A percentile compares a stretch with the other conserved stretches of the same genome.
phyloP scores from a whole-genome alignment of 2,797 vertebrate species.

The Salarias fasciatus region DNA sequence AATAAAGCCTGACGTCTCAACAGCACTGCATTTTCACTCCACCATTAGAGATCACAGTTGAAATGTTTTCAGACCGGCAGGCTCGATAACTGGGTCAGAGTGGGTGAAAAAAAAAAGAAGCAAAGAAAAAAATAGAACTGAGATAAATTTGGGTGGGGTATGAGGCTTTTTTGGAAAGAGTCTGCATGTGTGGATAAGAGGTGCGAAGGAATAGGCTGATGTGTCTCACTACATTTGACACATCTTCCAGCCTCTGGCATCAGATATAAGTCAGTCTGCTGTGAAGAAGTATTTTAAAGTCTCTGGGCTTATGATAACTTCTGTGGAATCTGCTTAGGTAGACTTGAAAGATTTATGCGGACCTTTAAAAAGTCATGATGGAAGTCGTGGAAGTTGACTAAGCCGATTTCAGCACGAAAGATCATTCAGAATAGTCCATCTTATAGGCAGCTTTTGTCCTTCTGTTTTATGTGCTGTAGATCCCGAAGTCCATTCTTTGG shows the following conservation, averaged over 20 bases:
- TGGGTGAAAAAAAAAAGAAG: slow-evolving; percentile 5
- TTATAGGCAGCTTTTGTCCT: slow-evolving; percentile 22
- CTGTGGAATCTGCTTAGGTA: slow-evolving; percentile 72
- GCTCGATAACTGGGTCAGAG: slow-evolving; percentile 30
- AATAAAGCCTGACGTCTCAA: slow-evolving; percentile 14
- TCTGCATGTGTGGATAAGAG: slow-evolving; percentile 67
- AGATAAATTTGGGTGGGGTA: slow-evolving; percentile 55
- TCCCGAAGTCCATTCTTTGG: background rate
- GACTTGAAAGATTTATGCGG: slow-evolving; percentile 68
- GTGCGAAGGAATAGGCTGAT: slow-evolving; percentile 50
- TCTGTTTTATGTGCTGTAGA: slow-evolving; percentile 26
- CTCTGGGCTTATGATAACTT: slow-evolving; percentile 66
- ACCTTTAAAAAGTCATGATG: slow-evolving; percentile 65
- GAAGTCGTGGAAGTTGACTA: slow-evolving; percentile 52
- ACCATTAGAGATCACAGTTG: slow-evolving; percentile 4
- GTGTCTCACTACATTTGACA: slow-evolving; percentile 67
- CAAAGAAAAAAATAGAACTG: slow-evolving; percentile 24
- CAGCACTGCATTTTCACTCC: slow-evolving; percentile 5
- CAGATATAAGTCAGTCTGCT: slow-evolving; percentile 76
- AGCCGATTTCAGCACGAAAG: slow-evolving; percentile 33
- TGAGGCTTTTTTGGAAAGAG: slow-evolving; percentile 38
- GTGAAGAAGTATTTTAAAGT: slow-evolving; percentile 65
- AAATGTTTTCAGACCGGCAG: slow-evolving; percentile 31
- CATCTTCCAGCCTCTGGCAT: slow-evolving; percentile 71
- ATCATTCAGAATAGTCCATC: slow-evolving; percentile 37